Base-by-base conservation (phyloP, 2,797 vertebrate genomes). In the Catostomus latipinnis region DNA sequence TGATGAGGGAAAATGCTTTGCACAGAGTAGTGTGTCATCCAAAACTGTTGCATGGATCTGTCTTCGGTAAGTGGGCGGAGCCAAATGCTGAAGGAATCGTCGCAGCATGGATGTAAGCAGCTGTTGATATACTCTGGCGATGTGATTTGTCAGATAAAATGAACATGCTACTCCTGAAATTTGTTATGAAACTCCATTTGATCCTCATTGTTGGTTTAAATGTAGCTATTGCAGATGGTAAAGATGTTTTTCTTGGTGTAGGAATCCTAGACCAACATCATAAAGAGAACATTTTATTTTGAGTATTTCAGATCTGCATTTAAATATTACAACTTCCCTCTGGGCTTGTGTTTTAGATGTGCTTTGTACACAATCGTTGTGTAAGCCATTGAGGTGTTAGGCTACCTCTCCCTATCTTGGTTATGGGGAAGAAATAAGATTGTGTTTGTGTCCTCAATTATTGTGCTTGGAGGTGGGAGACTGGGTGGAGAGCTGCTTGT, bases 361-460 rank as follows among this genome's bases (percentile, higher is more conserved):
- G 34, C 12, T 43, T 4, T 77, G 6, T 76, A 67, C 53, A 69
- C 62, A 46, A 67, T 82, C 61, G 63, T 72, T 61, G 50, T 18
- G 58, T 71, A 10, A 13, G 48, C 11, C 65, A 52, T 60, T 66
- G 46, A 43, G 54, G 52, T 34, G 34, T 4, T 34, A 34, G 66
- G 46, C 61, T 66, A 80, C 62, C 56, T 62, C 66, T 63, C 52
- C 54, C 49, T 11, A 58, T 76, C 66, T 66, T 22, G 46, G 34
- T 74, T 69, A 75, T 61, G n/a, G 58, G 71, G 67, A 56, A 53
- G 60, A 78, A 78, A 80, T 58, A 49, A 72, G 71, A 74, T 50
- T 52, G 77, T 77, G 63, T 82, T 82, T 67, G 61, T 77, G 18
- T 72, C 62, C 46, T 56, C 16, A 11, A 43, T 71, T 9, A 7